phyloP scores from a whole-genome alignment of 2,888 invertebrate genomes.

The Lasioglossum oenotherae region DNA sequence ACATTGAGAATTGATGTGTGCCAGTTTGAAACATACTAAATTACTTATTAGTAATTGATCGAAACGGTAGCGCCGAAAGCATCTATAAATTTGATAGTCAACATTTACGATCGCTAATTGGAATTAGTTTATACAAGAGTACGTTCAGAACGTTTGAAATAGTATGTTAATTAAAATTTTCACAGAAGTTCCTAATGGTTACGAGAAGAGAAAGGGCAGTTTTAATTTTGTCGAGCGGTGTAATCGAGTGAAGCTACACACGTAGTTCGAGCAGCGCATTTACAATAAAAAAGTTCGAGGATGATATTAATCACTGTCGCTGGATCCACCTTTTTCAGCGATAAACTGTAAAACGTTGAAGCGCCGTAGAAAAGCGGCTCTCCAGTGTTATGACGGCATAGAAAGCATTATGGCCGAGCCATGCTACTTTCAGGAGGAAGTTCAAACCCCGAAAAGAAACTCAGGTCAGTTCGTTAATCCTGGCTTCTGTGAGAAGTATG shows the following conservation, averaged over 20 bases:
- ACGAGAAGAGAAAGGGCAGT: neutral
- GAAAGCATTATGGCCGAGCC: constrained; percentile 6
- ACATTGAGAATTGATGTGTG: no score
- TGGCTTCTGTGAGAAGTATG: constrained; percentile 21
- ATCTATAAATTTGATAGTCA: no score
- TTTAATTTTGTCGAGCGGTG: neutral
- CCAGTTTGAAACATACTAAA: no score
- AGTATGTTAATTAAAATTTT: no score
- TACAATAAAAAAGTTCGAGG: neutral
- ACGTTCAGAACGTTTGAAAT: no score
- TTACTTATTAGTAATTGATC: no score
- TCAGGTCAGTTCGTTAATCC: constrained; percentile 34
- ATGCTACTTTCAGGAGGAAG: constrained; percentile 21
- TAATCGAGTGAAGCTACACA: neutral
- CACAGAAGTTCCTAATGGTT: neutral
- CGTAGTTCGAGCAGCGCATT: neutral
- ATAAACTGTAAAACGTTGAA: constrained; percentile 1
- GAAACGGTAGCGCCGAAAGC: no score
- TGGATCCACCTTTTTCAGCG: neutral
- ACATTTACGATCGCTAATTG: no score
- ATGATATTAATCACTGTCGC: neutral
- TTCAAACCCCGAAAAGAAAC: constrained; percentile 29
- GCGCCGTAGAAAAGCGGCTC: neutral
- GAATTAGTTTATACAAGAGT: no score
- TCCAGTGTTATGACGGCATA: neutral